phyloP scores from a whole-genome alignment of 1,140 invertebrate genomes.

The Vanessa atalanta region DNA sequence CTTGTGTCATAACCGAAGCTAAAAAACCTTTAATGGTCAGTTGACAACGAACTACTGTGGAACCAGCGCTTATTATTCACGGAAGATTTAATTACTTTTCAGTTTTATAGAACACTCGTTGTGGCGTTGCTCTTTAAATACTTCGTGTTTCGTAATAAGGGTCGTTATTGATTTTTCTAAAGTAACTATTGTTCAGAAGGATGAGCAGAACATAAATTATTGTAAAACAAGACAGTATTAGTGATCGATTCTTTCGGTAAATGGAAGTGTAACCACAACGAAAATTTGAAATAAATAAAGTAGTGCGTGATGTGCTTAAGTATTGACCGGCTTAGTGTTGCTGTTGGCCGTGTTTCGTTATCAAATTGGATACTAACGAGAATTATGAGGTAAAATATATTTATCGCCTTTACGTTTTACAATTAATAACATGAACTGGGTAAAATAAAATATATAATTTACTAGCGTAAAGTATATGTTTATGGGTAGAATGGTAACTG shows the following conservation, averaged over 20 bases:
- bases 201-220: no score
- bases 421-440: background rate
- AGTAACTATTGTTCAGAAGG: no score
- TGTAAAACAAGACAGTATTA: background rate
- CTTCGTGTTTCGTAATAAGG: background rate
- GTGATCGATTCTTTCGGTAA: conserved; percentile 18
- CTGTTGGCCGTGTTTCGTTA: conserved; percentile 41
- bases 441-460: background rate
- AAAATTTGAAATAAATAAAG: conserved; percentile 34
- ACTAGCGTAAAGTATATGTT: no score
- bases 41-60: conserved; percentile 18
- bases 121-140: background rate
- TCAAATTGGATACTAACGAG: conserved; percentile 69
- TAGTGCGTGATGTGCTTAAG: conserved; percentile 58
- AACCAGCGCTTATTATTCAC: background rate
- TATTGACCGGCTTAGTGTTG: conserved; percentile 44
- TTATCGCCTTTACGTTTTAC: background rate
- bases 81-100: no score
- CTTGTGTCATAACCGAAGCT: conserved; percentile 17
- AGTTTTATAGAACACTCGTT: background rate
- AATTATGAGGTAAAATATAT: conserved; percentile 60
- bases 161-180: background rate
- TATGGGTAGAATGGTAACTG: no score
- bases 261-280: conserved; percentile 27
- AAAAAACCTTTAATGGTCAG: conserved; percentile 27